These are phyloP conservation scores for Pemphigus obesinymphae DNA, from an alignment of 1,140 invertebrate species.

Conservation along the genomic window DNA sequence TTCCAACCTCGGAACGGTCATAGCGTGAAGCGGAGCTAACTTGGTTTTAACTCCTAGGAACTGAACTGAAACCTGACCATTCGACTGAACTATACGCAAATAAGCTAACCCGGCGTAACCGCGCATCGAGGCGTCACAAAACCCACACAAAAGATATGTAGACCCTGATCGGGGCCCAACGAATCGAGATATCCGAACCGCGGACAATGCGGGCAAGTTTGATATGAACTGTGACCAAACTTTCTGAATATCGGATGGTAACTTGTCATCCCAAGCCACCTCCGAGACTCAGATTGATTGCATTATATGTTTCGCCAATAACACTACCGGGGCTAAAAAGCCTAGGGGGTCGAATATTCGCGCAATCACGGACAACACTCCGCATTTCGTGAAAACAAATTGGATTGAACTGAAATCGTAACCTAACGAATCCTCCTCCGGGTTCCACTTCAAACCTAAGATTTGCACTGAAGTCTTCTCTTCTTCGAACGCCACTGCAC, in stretches of 20 bases:
- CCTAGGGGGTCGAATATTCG: constrained; percentile 26
- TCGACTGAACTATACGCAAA: no score
- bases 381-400: not conserved
- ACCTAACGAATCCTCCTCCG: not conserved
- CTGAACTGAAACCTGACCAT: no score
- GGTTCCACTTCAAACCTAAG: not conserved
- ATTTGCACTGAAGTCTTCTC: not conserved
- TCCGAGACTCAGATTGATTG: not conserved
- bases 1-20: no score
- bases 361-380: not conserved
- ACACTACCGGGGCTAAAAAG: not conserved
- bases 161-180: no score
- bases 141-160: no score
- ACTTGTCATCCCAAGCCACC: not conserved
- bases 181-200: no score
- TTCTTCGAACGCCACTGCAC: not conserved
- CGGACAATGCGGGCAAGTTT: no score
- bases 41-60: no score
- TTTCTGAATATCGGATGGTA: not conserved
- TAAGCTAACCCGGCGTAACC: no score
- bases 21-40: no score
- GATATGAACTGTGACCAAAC: no score
- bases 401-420: not conserved
- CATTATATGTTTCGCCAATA: not conserved
- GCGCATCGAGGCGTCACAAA: no score